phyloP scores from a whole-genome alignment of 2,113 vertebrate species.

The Eurypyga helias region DNA sequence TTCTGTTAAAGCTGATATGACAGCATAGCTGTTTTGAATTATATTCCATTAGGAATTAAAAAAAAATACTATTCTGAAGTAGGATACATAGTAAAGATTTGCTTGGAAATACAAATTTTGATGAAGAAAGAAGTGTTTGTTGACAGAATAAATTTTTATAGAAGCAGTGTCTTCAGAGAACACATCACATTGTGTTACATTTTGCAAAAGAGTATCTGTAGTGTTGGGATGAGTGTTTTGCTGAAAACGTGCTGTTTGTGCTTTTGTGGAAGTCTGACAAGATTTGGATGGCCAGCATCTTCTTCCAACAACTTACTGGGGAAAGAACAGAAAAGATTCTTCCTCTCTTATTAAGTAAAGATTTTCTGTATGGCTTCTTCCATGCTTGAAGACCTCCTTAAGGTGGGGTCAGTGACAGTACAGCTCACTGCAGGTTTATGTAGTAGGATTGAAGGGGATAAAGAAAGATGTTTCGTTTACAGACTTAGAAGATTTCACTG shows the following conservation, averaged over 20 bases:
- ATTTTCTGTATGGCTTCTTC: neutral
- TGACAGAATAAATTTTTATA: neutral
- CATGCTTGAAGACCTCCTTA: neutral
- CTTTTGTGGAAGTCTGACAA: neutral
- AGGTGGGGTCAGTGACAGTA: neutral
- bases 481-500: neutral
- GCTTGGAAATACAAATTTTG: neutral
- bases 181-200: rapidly evolving
- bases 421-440: neutral
- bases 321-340: neutral
- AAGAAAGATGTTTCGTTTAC: neutral
- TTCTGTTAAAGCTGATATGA: neutral
- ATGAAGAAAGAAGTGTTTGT: neutral
- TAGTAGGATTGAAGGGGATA: neutral
- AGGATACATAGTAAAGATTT: neutral
- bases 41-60: neutral
- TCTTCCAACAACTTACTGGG: neutral
- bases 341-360: neutral
- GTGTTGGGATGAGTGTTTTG: neutral
- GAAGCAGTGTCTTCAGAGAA: neutral
- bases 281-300: neutral
- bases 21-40: neutral
- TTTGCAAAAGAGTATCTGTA: neutral
- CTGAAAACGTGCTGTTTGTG: neutral
- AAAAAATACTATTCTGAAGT: neutral